Evolutionary conservation across 2,113 vertebrate genomes (phyloP), one percentile per base, ranked within the genome.

Genomic region (Ammodytes marinus): DNA sequence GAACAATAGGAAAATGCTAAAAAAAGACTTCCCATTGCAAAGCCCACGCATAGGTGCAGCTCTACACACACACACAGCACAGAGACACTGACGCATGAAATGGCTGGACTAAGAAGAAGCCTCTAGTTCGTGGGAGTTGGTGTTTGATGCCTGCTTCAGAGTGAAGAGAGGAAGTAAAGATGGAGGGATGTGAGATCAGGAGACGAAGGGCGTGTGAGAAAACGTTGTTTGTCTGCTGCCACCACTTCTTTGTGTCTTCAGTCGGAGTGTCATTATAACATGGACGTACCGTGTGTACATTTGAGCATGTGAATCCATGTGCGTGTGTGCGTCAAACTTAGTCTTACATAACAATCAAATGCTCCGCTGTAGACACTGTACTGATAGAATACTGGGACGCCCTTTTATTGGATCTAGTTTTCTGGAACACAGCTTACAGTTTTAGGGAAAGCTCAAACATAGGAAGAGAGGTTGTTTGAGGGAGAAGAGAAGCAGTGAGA

Each of bases 221-320:
- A 84, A 78, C 59, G 77, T 88, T 90, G 91, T 90, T 91, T 92
- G 86, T 86, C 86, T 84, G 82, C 80, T 87, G 87, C 86, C 88
- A 83, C 82, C 69, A 83, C 79, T 85, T 80, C 74, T 90, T 91
- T 91, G 84, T 80, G 79, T 87, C 84, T 79, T 81, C 76, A n/a
- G 49, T 76, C 61, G 64, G 87, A 81, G 74, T 82, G 85, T 89
- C 66, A 88, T 90, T 89, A 87, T 71, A 83, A 78, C 74, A 59
- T 39, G 10, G 60, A 74, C 60, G 64, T 77, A 63, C 57, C 76
- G 73, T 39, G 70, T 74, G 69, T 79, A 58, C 12, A 13, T 73
- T 35, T 71, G 49, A 35, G 61, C 9, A 52, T 67, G 66, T 74
- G 77, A 78, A 75, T 66, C n/a, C n/a, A 42, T 67, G 61, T 60